Conservation (phyloP, 2,113 vertebrate genomes). For the Elachura formosa region DNA sequence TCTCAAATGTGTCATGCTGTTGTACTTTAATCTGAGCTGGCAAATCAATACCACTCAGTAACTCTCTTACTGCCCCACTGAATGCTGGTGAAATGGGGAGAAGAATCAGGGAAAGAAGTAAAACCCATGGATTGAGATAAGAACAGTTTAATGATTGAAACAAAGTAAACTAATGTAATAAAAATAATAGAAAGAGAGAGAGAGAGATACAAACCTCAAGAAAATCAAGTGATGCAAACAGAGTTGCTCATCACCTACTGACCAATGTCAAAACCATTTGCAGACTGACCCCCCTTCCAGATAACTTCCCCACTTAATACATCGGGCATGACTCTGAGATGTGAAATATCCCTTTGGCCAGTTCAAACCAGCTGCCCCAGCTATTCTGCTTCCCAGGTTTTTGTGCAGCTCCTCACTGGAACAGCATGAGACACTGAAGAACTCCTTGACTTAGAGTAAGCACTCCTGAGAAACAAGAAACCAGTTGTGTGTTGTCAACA, state of each 20-base stretch:
- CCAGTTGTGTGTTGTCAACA: no score
- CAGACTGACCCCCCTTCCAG: rapidly evolving
- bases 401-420: background rate
- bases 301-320: background rate
- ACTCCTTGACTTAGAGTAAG: background rate
- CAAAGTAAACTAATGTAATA: background rate
- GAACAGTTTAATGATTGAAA: background rate
- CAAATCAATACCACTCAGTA: background rate
- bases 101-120: background rate
- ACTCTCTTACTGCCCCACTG: background rate
- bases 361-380: background rate
- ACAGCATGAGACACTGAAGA: background rate
- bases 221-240: background rate
- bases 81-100: background rate
- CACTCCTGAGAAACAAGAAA: background rate
- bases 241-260: background rate
- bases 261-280: background rate
- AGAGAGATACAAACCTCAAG: background rate
- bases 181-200: background rate
- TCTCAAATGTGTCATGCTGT: background rate
- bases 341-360: background rate
- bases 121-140: background rate
- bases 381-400: background rate
- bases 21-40: background rate
- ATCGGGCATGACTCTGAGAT: background rate